Evolutionary conservation across 2,797 vertebrate genomes (phyloP).

Genomic region (Tokudaia muenninki): DNA sequence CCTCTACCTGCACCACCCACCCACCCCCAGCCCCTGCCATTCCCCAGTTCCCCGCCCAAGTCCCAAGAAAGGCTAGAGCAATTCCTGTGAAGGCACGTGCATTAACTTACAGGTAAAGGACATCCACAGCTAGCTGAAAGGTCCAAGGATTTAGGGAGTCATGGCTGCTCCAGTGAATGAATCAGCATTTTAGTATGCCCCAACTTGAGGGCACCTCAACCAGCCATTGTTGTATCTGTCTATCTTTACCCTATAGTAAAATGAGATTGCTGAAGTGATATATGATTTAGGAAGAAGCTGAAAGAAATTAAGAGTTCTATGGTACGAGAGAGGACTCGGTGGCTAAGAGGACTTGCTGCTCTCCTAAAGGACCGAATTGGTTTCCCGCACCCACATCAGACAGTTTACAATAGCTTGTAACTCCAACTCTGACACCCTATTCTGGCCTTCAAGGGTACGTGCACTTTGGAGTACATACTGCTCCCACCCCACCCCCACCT

Average conservation of each 20-base stretch:
- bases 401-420: not conserved
- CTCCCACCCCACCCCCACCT: rapidly evolving
- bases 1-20: no score
- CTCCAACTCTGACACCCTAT: not conserved
- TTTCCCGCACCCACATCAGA: not conserved
- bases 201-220: not conserved
- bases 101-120: not conserved
- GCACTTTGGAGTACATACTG: not conserved
- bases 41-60: no score
- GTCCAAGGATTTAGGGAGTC: not conserved
- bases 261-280: not conserved
- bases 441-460: not conserved
- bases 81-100: not conserved
- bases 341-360: not conserved
- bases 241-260: not conserved
- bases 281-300: not conserved
- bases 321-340: not conserved
- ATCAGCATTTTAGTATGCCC: rapidly evolving
- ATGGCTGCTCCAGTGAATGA: not conserved
- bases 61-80: not conserved
- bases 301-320: not conserved
- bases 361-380: not conserved
- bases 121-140: not conserved
- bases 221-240: not conserved
- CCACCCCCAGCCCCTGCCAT: not conserved